Percentiles rank a stretch among this genome's conserved stretches.
Conservation (phyloP, 2,797 vertebrate genomes). For the Anguilla pacifica region DNA sequence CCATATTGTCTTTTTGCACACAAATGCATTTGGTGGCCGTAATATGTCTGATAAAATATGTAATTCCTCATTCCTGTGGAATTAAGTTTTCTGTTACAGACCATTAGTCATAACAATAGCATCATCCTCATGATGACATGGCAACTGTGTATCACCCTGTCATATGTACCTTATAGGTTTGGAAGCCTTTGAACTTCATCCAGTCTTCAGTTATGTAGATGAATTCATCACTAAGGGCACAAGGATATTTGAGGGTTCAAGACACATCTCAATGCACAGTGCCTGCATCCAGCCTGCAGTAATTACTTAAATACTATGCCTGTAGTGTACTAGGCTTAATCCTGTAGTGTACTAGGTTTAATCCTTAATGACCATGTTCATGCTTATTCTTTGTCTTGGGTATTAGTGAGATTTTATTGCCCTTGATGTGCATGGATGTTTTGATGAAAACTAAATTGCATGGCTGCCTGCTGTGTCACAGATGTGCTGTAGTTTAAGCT, state of each 20-base stretch:
- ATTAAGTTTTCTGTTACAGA: too few relatives aligned
- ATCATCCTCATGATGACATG: background rate
- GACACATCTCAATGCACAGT: background rate
- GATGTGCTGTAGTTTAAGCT: slow-evolving; percentile 14
- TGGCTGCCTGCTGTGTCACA: background rate
- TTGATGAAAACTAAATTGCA: slow-evolving; percentile 18
- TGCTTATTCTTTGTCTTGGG: slow-evolving; percentile 10
- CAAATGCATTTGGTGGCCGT: too few relatives aligned
- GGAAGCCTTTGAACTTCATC: background rate
- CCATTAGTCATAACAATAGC: too few relatives aligned
- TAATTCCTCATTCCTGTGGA: too few relatives aligned
- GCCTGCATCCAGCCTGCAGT: background rate
- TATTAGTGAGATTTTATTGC: slow-evolving; percentile 19
- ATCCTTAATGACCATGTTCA: background rate
- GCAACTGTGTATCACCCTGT: background rate
- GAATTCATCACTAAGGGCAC: background rate
- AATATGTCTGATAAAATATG: too few relatives aligned
- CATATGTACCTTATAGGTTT: background rate
- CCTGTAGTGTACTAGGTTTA: background rate
- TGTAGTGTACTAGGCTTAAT: background rate
- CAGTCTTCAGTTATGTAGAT: background rate
- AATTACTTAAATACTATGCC: slow-evolving; percentile 1
- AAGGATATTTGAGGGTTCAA: background rate
- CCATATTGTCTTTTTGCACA: too few relatives aligned
- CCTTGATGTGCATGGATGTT: slow-evolving; percentile 28